Evolutionary conservation across 1,140 invertebrate species (phyloP).

Genomic region (Archegozetes longisetosus): DNA sequence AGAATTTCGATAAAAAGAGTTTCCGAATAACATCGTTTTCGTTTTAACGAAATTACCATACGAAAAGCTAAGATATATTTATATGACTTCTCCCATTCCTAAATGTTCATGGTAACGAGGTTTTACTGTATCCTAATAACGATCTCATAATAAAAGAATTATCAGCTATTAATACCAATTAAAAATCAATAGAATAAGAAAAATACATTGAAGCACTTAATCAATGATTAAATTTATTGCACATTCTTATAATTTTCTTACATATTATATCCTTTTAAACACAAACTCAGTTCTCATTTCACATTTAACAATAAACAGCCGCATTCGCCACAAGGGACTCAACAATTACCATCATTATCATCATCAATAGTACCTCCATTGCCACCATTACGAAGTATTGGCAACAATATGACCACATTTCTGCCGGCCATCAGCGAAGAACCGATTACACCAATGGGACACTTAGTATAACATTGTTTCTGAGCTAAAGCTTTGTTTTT

Average conservation of each 20-base stretch:
- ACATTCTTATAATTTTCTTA: not conserved
- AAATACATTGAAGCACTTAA: not conserved
- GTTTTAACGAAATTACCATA: too few species aligned
- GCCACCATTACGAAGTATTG: conserved; percentile 12
- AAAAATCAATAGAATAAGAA: not conserved
- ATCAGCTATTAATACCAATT: not conserved
- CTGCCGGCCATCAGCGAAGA: conserved; percentile 15
- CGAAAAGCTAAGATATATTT: too few species aligned
- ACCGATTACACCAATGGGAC: conserved; percentile 7
- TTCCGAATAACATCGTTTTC: too few species aligned
- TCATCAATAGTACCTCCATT: conserved; percentile 9
- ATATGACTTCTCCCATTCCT: too few species aligned
- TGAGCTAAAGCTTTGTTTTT: too few species aligned
- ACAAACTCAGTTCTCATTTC: not conserved
- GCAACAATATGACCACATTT: conserved; percentile 10
- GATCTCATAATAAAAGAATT: too few species aligned
- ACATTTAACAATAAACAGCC: not conserved
- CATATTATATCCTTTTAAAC: not conserved
- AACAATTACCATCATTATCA: not conserved
- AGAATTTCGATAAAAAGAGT: too few species aligned
- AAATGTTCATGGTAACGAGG: too few species aligned
- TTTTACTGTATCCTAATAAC: too few species aligned
- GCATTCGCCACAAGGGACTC: not conserved
- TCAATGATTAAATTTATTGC: not conserved
- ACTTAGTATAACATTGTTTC: conserved; percentile 11